phyloP scores from a whole-genome alignment of 92 coral and sea anemone species.

The Zoanthus solanderi region DNA sequence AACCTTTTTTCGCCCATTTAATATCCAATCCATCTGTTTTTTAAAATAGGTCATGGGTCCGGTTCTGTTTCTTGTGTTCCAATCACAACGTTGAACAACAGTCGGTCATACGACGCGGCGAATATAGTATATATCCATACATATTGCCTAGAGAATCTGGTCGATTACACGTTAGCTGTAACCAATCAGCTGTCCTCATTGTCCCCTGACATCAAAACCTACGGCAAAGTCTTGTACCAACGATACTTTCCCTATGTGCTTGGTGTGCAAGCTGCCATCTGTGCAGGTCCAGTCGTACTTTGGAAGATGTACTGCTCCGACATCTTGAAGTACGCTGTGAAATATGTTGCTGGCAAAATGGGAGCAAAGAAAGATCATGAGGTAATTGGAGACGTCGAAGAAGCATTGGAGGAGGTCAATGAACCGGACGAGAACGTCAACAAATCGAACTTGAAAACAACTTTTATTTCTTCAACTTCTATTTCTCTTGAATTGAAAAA shows the following conservation, averaged over 20 bases:
- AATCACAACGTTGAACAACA: conserved; percentile 56
- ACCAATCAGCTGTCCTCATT: conserved; percentile 40
- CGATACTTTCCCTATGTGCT: conserved; percentile 39
- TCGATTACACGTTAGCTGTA: conserved; percentile 61
- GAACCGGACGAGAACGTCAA: conserved; percentile 10
- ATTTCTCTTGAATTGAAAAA: conserved; percentile 50
- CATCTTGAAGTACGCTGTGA: conserved; percentile 57
- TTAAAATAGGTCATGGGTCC: not conserved
- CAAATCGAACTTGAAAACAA: no score
- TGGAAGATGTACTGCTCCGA: conserved; percentile 61
- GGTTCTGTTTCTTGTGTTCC: not conserved
- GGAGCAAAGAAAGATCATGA: not conserved
- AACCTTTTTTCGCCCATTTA: no score
- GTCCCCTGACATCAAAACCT: not conserved
- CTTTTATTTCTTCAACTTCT: not conserved
- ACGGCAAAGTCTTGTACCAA: not conserved
- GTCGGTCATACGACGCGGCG: conserved; percentile 73
- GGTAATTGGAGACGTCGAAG: not conserved
- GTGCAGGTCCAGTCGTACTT: not conserved
- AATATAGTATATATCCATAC: conserved; percentile 75
- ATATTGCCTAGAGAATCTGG: conserved; percentile 73
- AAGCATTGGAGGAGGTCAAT: not conserved
- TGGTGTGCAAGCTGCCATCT: conserved; percentile 52
- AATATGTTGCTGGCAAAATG: conserved; percentile 50
- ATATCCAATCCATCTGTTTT: no score